Base-by-base conservation (phyloP, 30 jellyfish, hydroid and myxozoan species). In the Pseudorhiza aurosa region DNA sequence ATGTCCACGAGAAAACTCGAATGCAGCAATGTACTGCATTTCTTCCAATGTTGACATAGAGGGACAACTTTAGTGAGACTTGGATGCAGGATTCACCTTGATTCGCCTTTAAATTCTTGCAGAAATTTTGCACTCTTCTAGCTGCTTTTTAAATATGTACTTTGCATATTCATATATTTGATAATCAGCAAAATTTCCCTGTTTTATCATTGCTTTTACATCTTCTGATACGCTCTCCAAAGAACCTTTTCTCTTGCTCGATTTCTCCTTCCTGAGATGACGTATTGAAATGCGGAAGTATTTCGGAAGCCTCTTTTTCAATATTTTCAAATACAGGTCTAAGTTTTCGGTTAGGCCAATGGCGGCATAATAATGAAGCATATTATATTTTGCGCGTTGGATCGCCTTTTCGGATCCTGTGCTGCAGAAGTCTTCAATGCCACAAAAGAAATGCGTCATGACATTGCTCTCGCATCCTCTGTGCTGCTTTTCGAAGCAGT, bases 401-500 rank as follows among this genome's bases (percentile, higher is more conserved):
- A 91, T 56, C 12, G 98, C 96, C 44, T 62, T 55, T 64, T 26
- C 73, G 12, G 96, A 77, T 0, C 98, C 98, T 15, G 84, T 77
- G 36, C 58, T 56, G 60, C 98, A 91, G 56, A 59, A 79, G 0
- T 53, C 31, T 7, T 35, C 95, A 15, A 68, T 26, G 3, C 98
- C 98, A 40, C 98, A 91, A 58, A 91, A 79, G 68, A 91, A 91
- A 9, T 88, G 79, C 2, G 96, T 85, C 98, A 91, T 91, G 51
- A 81, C 85, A 58, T 91, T 91, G 83, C 57, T 94, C 72, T 91
- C 95, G 44, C 98, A 91, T 11, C 98, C 98, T 55, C 94, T 65
- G 68, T 91, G 96, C 64, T 91, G 93, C 22, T 81, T 62, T 31
- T 45, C 85, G 30, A 91, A 59, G 87, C 98, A 91, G 19, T 85